Conservation (phyloP, 2,113 vertebrate species). For the Xerus inauris region DNA sequence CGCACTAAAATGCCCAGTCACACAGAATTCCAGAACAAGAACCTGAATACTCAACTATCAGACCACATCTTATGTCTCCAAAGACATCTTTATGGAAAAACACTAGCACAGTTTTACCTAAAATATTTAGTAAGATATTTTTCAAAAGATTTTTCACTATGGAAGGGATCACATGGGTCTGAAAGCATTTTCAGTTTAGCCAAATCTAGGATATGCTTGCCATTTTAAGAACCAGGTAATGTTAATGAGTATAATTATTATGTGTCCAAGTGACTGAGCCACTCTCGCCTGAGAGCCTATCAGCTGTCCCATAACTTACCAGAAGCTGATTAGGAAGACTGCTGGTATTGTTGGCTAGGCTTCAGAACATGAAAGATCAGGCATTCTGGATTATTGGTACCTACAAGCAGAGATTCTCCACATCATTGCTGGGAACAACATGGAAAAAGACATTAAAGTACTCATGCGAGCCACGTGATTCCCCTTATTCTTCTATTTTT, state of each 20-base stretch:
- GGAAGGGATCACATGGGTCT: background rate
- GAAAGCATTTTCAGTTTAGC: background rate
- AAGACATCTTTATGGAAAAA: background rate
- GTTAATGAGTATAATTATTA: background rate
- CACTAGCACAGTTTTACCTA: background rate
- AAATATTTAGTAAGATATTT: background rate
- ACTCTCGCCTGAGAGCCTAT: background rate
- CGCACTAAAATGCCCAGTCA: background rate
- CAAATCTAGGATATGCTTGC: background rate
- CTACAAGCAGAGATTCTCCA: background rate
- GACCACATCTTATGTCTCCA: background rate
- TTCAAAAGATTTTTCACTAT: background rate
- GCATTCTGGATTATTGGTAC: background rate
- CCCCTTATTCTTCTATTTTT: background rate
- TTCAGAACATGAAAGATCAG: background rate
- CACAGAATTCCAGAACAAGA: background rate
- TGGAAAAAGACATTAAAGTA: background rate
- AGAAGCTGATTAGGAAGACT: background rate
- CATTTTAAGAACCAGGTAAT: slow-evolving; percentile 8
- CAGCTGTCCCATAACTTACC: background rate
- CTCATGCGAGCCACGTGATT: background rate
- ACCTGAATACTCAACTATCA: background rate
- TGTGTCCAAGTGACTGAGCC: background rate
- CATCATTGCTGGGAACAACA: background rate
- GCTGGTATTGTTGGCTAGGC: background rate